Evolutionary conservation across 2,797 vertebrate genomes (phyloP), one percentile per base, ranked within the genome.

Genomic region (Tokudaia tokunoshimensis): DNA sequence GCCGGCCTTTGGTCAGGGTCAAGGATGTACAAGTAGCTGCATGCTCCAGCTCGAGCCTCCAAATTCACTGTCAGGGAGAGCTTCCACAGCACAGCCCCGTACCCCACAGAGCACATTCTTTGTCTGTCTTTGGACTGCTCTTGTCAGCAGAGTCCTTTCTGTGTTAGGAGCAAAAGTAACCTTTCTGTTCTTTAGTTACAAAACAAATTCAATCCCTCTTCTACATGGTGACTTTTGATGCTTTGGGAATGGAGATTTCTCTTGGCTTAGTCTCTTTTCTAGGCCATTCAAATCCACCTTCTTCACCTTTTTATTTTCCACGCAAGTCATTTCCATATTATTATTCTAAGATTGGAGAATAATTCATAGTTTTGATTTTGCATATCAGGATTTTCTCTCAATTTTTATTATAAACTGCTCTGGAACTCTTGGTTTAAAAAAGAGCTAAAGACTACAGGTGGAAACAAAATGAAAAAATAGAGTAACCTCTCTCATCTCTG

Each of bases 371-470:
- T 80, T 52, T 86, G 83, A 70, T 70, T 52, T 86, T 70, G 34
- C 2, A 9, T 55, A 91, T 63, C 1, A 67, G 52, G 11, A 0
- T 57, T 92, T 93, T 79, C 34, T 8, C 86, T 93, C 41, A 75
- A 3, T 26, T 82, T 92, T 97, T 94, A 84, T 94, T 86, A 70
- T 59, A 67, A 59, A 92, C 20, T 12, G 20, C 87, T 84, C 78
- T 61, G 17, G 44, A 65, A 29, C 24, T 86, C 13, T 92, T 94
- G n/a, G 47, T 86, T 86, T 31, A 89, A 80, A 80, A 96, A 92
- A 85, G 67, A 82, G 59, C 50, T 70, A 79, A 59, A 63, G 26
- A 75, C 24, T 82, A 72, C 9, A 88, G 65, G 74, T 11, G 61
- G 17, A 37, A 95, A 52, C 52, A 47, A 44, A 47, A 67, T 57